Percentiles rank a stretch among this genome's conserved stretches.
Conservation (phyloP, 1,140 invertebrate genomes). For the Mycetomoellerius zeteki region DNA sequence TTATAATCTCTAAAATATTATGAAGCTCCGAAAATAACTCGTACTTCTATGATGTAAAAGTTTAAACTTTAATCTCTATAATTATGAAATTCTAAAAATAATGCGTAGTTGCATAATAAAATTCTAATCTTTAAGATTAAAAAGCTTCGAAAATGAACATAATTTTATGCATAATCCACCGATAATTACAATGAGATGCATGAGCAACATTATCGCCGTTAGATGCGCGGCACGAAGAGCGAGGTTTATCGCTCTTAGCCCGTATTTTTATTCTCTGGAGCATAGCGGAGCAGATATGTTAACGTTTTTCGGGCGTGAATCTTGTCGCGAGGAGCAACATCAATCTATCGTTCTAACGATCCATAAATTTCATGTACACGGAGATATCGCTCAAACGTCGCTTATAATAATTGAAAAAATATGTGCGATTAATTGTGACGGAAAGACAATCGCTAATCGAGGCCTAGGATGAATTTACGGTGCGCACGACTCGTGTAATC, state of each 20-base stretch:
- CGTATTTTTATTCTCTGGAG: constrained; percentile 36
- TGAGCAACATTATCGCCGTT: constrained; percentile 39
- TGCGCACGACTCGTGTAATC: constrained; percentile 72
- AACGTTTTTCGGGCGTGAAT: constrained; percentile 44
- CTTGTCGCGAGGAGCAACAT: background rate
- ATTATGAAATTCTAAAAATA: background rate
- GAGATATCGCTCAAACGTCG: constrained; percentile 21
- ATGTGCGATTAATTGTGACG: constrained; percentile 63
- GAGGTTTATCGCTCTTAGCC: constrained; percentile 56
- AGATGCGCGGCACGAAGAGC: constrained; percentile 12
- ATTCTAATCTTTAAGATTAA: background rate
- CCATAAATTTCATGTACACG: constrained; percentile 32
- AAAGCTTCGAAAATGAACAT: background rate
- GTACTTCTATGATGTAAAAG: background rate
- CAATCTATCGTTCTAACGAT: constrained; percentile 33
- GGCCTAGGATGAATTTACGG: constrained; percentile 39
- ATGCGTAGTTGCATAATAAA: background rate
- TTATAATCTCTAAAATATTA: background rate
- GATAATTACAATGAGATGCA: background rate
- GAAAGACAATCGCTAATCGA: constrained; percentile 54
- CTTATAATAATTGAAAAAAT: constrained; percentile 78
- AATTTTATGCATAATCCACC: background rate
- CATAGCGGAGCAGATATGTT: constrained; percentile 54
- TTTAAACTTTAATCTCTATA: background rate
- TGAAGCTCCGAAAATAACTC: background rate